A percentile compares a stretch with the other conserved stretches of the same genome.
Conservation (phyloP, 2,888 invertebrate genomes). For the Lasioglossum marginatum region DNA sequence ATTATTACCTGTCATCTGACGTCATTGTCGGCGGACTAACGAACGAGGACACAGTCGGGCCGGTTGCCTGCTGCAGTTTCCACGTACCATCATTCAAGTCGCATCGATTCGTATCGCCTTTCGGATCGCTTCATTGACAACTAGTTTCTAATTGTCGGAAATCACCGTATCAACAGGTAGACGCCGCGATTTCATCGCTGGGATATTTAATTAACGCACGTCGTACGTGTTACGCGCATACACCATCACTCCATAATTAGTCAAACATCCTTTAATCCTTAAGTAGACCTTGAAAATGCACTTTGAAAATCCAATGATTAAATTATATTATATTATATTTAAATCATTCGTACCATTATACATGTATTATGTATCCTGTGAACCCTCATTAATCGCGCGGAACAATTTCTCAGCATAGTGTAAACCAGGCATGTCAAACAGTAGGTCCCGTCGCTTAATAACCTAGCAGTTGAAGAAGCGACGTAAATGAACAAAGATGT, state of each 20-base stretch:
- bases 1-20: conserved; percentile 74
- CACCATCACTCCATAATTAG: neutral
- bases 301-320: neutral
- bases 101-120: neutral
- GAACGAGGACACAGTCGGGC: conserved; percentile 65
- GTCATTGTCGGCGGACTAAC: conserved; percentile 68
- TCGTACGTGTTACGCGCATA: neutral
- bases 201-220: neutral
- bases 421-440: too few species aligned
- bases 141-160: neutral
- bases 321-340: too few species aligned
- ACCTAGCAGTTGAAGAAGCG: too few species aligned
- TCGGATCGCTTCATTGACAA: conserved; percentile 14
- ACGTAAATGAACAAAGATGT: too few species aligned
- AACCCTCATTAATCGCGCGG: neutral
- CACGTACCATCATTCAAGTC: neutral
- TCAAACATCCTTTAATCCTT: neutral
- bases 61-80: conserved; percentile 21
- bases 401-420: too few species aligned
- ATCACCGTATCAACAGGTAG: neutral
- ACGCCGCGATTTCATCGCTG: neutral
- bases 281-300: neutral
- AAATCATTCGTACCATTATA: too few species aligned
- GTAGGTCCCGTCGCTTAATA: too few species aligned
- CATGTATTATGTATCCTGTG: too few species aligned